A percentile compares a stretch with the other conserved stretches of the same genome.
Conservation (phyloP, 2,797 vertebrate genomes). For the Morelia viridis region DNA sequence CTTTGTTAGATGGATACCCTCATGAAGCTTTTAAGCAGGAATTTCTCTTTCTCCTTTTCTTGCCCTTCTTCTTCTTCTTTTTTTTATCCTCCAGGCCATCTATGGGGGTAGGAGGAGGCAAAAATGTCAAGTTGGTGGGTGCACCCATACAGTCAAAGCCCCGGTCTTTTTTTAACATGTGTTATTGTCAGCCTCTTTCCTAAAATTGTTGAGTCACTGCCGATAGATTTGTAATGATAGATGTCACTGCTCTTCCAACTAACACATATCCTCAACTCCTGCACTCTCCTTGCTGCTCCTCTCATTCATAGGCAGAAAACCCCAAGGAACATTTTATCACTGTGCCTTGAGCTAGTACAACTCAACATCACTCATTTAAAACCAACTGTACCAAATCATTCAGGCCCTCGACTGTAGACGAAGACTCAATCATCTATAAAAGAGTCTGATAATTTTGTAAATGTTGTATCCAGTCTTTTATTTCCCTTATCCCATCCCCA, state of each 20-base stretch:
- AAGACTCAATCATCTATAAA: background rate
- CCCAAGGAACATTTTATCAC: background rate
- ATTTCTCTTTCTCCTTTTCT: background rate
- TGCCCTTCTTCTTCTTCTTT: background rate
- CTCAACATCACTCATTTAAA: accelerated
- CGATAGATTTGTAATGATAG: background rate
- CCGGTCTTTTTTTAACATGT: background rate
- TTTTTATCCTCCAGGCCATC: background rate
- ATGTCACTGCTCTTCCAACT: background rate
- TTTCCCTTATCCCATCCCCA: background rate
- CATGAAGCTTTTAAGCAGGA: background rate
- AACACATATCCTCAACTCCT: background rate
- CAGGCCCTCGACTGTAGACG: background rate
- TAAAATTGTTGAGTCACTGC: background rate
- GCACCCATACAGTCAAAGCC: background rate
- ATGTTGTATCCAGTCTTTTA: background rate
- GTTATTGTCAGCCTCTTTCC: background rate
- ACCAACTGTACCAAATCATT: background rate
- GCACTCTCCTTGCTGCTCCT: background rate
- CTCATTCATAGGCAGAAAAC: accelerated
- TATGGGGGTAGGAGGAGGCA: background rate
- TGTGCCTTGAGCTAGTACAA: background rate
- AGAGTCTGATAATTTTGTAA: background rate
- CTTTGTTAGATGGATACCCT: background rate
- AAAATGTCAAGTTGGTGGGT: background rate